Conservation (phyloP, 2,113 vertebrate species). For the Poeciliopsis retropinna region DNA sequence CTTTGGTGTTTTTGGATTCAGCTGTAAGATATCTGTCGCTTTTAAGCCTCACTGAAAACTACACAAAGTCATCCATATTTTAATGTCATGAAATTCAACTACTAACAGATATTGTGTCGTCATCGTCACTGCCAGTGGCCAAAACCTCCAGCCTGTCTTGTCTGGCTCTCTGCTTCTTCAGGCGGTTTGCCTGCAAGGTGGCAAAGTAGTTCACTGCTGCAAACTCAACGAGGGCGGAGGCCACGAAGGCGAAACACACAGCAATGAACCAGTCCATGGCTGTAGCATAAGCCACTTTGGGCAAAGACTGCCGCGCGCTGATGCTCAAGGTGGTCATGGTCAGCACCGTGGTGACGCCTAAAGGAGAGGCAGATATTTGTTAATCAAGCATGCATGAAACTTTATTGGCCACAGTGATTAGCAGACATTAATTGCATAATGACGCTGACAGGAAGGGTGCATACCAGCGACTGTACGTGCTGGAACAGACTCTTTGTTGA, state of each 20-base stretch:
- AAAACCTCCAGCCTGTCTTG: slow-evolving; percentile 80
- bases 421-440: neutral
- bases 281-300: slow-evolving; percentile 93
- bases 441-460: neutral
- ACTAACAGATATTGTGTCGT: slow-evolving; percentile 83
- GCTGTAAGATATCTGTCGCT: neutral
- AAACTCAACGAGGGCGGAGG: slow-evolving; percentile 93
- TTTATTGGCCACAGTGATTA: slow-evolving; percentile 1
- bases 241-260: slow-evolving; percentile 94
- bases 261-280: slow-evolving; percentile 99
- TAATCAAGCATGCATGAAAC: neutral
- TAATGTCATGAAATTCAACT: neutral
- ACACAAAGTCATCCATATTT: neutral
- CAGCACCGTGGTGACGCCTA: slow-evolving; percentile 94
- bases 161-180: slow-evolving; percentile 77
- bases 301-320: slow-evolving; percentile 92
- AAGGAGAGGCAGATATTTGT: slow-evolving; percentile 26
- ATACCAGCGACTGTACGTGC: slow-evolving; percentile 84
- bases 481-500: slow-evolving; percentile 88
- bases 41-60: neutral
- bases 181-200: slow-evolving; percentile 85
- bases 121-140: slow-evolving; percentile 70
- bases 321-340: slow-evolving; percentile 97
- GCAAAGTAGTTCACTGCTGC: slow-evolving; percentile 96
- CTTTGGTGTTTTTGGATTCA: neutral